A percentile compares a stretch with the other conserved stretches of the same genome.
These are phyloP conservation scores for Ditylenchus weischeri DNA, from an alignment of 2,888 invertebrate species.

Conservation along the genomic window DNA sequence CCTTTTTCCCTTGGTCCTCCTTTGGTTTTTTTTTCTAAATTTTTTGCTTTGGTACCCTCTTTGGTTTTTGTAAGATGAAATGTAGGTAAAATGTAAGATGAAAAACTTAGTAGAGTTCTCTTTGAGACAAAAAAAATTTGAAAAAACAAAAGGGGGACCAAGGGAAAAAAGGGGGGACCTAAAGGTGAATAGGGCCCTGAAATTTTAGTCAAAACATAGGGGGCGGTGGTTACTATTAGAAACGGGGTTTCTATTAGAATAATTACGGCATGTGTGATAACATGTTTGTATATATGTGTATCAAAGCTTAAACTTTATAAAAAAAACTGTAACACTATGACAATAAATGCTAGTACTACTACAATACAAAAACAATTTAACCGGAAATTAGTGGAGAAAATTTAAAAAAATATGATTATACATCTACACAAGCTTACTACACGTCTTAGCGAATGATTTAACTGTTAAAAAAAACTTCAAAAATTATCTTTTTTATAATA, in stretches of 20 bases:
- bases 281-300: not conserved
- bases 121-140: too few relatives aligned
- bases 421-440: not conserved
- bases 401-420: conserved; percentile 4
- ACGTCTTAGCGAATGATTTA: not conserved
- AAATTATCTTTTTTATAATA: not conserved
- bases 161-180: too few relatives aligned
- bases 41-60: too few relatives aligned
- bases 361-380: not conserved
- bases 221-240: too few relatives aligned
- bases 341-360: not conserved
- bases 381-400: conserved; percentile 2
- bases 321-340: not conserved
- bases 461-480: conserved; percentile 1
- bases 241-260: not conserved
- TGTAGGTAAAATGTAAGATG: too few relatives aligned
- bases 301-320: not conserved
- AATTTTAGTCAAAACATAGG: too few relatives aligned
- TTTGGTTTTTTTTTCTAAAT: too few relatives aligned
- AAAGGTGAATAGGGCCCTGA: too few relatives aligned
- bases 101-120: too few relatives aligned
- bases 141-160: too few relatives aligned
- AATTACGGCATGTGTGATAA: not conserved
- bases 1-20: too few relatives aligned
- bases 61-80: too few relatives aligned